Evolutionary conservation across 1,140 invertebrate species (phyloP).

Genomic region (Aphis craccivora): DNA sequence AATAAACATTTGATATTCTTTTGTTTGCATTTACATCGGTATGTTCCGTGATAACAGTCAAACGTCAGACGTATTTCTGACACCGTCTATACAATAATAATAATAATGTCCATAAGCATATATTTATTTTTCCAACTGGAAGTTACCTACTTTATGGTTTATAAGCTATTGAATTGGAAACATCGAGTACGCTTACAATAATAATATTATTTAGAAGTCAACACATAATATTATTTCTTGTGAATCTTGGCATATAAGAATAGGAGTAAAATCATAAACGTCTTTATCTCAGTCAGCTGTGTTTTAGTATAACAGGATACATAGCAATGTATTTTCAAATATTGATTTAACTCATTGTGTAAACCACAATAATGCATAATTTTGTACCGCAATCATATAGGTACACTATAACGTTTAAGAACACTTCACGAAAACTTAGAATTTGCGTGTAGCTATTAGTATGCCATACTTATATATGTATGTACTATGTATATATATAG

Average conservation of each 20-base stretch:
- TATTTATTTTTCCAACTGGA: background rate
- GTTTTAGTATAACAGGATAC: background rate
- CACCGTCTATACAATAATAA: background rate
- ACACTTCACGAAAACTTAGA: background rate
- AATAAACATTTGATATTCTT: constrained; percentile 13
- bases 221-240: background rate
- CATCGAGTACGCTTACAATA: constrained; percentile 2
- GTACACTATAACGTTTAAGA: background rate
- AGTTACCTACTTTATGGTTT: background rate
- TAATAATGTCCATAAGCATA: background rate
- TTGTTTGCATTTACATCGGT: constrained; percentile 27
- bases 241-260: background rate
- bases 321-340: background rate
- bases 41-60: background rate
- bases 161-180: background rate
- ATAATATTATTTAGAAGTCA: constrained; percentile 6
- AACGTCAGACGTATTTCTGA: background rate
- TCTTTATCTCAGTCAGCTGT: background rate
- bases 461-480: background rate
- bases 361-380: background rate
- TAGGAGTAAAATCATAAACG: background rate
- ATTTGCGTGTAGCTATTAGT: background rate
- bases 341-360: background rate
- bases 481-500: background rate
- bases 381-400: background rate